Evolutionary conservation across 53 echinoderm and acorn worm genomes (phyloP).

Genomic region (Actinopyga echinites): DNA sequence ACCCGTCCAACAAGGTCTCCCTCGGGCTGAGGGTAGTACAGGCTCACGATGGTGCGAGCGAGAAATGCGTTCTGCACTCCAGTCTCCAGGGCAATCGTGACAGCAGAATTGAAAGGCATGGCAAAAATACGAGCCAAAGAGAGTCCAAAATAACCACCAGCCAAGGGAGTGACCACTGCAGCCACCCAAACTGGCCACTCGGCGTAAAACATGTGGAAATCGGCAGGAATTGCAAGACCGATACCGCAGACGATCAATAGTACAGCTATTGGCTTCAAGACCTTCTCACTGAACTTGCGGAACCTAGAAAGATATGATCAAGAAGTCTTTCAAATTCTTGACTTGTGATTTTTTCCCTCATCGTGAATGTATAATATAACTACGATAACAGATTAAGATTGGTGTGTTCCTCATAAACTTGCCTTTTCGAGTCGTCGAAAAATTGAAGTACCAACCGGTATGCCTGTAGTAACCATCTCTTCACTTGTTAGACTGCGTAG

Average conservation of each 20-base stretch:
- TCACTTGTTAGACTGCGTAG: no score
- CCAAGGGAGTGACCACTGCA: conserved; percentile 63
- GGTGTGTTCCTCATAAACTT: no score
- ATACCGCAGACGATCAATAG: conserved; percentile 65
- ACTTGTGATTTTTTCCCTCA: neutral
- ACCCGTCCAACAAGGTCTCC: conserved; percentile 81
- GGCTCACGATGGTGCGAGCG: conserved; percentile 72
- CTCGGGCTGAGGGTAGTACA: conserved; percentile 84
- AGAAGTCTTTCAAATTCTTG: no score
- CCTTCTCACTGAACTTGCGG: conserved; percentile 63
- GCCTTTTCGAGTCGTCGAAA: no score
- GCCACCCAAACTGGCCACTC: conserved; percentile 73
- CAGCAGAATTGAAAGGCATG: conserved; percentile 56
- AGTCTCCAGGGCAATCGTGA: conserved; percentile 88
- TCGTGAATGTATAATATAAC: no score
- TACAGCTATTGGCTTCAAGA: conserved; percentile 77
- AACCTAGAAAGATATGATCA: conserved; percentile 25
- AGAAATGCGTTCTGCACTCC: conserved; percentile 90
- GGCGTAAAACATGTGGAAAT: conserved; percentile 69
- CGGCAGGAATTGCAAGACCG: conserved; percentile 69
- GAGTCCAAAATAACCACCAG: conserved; percentile 83
- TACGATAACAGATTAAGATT: no score
- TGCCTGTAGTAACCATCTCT: no score
- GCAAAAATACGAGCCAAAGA: conserved; percentile 72
- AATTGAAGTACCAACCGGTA: no score